phyloP scores from a whole-genome alignment of 2,797 vertebrate species.

The Oreortyx pictus region DNA sequence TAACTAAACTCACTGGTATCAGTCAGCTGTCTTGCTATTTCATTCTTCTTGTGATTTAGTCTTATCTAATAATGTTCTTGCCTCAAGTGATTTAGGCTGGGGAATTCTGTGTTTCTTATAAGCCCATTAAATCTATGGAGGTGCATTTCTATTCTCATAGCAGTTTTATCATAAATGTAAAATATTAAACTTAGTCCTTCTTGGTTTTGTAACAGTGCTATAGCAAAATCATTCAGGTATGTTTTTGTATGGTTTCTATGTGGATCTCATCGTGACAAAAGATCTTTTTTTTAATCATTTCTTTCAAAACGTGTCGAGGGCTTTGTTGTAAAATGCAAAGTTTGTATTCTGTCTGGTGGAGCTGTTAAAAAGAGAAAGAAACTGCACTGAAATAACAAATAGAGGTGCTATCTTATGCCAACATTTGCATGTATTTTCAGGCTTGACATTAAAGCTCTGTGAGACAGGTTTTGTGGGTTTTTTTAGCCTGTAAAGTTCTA shows the following conservation, averaged over 20 bases:
- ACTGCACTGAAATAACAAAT: constrained; percentile 52
- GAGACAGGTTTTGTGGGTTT: constrained; percentile 30
- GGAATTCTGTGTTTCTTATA: constrained; percentile 49
- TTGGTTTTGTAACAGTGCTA: neutral
- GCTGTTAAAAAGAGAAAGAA: constrained; percentile 54
- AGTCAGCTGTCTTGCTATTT: constrained; percentile 50
- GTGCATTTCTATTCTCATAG: constrained; percentile 38
- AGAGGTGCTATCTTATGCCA: constrained; percentile 19
- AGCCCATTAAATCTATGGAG: constrained; percentile 49
- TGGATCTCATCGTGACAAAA: neutral
- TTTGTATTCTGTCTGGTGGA: constrained; percentile 46
- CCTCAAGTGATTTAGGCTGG: constrained; percentile 47
- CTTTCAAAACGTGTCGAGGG: neutral
- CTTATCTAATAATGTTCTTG: constrained; percentile 56
- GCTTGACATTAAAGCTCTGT: constrained; percentile 52
- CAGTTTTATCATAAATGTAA: neutral
- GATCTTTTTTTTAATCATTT: constrained; percentile 7
- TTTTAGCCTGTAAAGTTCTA: neutral
- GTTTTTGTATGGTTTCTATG: neutral
- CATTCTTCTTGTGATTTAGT: constrained; percentile 45
- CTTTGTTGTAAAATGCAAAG: constrained; percentile 43
- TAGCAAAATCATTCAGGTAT: neutral
- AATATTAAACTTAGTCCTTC: constrained; percentile 31
- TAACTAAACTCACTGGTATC: constrained; percentile 22
- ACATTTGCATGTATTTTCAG: constrained; percentile 54